These are phyloP conservation scores for Meta bourneti DNA, from an alignment of 2,888 invertebrate species.

Conservation along the genomic window DNA sequence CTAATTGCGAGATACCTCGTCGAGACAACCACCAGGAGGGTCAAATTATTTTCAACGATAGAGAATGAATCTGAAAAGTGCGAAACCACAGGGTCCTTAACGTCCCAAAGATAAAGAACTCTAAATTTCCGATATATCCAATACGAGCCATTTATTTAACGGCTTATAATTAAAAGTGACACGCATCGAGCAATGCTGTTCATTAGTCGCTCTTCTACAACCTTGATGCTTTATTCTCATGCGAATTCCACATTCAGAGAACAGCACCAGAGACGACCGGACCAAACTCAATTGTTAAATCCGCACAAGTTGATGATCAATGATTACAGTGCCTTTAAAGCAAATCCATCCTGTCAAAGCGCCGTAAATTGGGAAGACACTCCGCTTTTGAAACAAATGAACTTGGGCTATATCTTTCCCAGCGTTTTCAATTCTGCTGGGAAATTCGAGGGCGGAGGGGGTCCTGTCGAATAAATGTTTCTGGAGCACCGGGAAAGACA, in stretches of 20 bases:
- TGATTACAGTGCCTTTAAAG: neutral
- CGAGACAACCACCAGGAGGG: too few species aligned
- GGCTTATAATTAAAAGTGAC: too few species aligned
- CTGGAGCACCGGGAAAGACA: slow-evolving; percentile 4
- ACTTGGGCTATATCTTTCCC: slow-evolving; percentile 9
- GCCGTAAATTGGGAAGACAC: slow-evolving; percentile 2
- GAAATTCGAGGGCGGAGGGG: neutral
- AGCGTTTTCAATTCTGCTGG: neutral
- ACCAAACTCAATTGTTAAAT: slow-evolving; percentile 9
- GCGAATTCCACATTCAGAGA: neutral
- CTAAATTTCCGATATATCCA: too few species aligned
- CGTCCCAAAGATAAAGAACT: too few species aligned
- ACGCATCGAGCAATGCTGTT: too few species aligned
- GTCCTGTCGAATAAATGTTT: slow-evolving; percentile 17
- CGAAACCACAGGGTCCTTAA: too few species aligned
- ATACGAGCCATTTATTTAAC: too few species aligned
- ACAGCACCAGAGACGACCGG: neutral
- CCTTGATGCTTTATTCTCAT: too few species aligned
- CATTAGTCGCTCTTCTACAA: too few species aligned
- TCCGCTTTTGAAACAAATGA: slow-evolving; percentile 3
- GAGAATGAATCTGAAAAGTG: too few species aligned
- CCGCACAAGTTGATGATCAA: slow-evolving; percentile 12
- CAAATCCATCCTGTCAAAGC: slow-evolving; percentile 11
- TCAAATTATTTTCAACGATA: too few species aligned
- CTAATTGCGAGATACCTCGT: too few species aligned